These are phyloP conservation scores for Eunapius fragilis DNA, from an alignment of 37 sponge, comb jelly and placozoan genomes.

Conservation along the genomic window DNA sequence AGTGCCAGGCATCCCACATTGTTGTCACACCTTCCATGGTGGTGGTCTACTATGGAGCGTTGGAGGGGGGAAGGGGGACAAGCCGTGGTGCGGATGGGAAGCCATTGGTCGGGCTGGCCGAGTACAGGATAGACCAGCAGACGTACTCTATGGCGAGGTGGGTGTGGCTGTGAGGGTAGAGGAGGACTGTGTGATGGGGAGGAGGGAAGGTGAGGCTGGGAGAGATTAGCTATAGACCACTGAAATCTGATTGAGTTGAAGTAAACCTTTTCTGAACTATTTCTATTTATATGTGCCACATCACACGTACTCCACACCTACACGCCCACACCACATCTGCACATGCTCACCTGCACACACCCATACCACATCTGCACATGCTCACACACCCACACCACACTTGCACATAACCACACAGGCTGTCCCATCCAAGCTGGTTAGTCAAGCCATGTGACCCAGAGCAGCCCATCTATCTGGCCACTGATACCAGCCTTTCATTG, in stretches of 20 bases:
- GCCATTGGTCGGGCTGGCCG: background rate
- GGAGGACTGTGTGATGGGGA: no score
- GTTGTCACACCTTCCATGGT: slow-evolving; percentile 23
- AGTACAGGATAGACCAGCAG: slow-evolving; percentile 32
- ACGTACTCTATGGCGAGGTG: slow-evolving; percentile 30
- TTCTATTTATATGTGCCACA: no score
- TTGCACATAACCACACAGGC: slow-evolving; percentile 6
- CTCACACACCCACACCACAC: no score
- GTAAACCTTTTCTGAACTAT: no score
- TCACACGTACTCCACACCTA: background rate
- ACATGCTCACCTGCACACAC: background rate
- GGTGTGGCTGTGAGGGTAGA: background rate
- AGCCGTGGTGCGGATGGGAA: background rate
- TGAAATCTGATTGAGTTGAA: no score
- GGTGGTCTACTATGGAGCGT: slow-evolving; percentile 37
- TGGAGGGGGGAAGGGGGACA: background rate
- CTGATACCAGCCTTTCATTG: slow-evolving; percentile 20
- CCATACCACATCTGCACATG: background rate
- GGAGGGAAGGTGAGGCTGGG: no score
- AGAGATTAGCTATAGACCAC: no score
- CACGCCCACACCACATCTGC: background rate
- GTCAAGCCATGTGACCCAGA: slow-evolving; percentile 10
- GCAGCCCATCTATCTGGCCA: slow-evolving; percentile 39
- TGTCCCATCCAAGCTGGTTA: slow-evolving; percentile 45
- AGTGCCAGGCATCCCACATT: background rate